Base-by-base conservation (phyloP, 2,113 vertebrate genomes). In the Dasyurus viverrinus region DNA sequence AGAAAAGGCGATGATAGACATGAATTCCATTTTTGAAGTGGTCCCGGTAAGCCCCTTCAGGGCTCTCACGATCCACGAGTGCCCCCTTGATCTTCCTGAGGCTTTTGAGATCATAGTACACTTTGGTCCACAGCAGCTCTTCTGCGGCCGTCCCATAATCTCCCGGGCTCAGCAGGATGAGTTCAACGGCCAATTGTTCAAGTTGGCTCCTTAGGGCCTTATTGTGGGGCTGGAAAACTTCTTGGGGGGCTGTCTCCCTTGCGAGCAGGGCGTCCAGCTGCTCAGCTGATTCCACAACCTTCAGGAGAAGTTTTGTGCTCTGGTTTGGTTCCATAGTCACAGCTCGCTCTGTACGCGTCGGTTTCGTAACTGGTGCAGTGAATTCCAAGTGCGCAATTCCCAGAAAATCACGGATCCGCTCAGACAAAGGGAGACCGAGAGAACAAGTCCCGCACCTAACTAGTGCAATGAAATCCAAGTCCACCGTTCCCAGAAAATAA, bases 141-240 rank as follows among this genome's bases (percentile, higher is more conserved):
- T 99, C 99, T 0, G 98, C 99, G 97, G 99, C 99, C 27, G 98
- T 98, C 76, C 98, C 99, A 46, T 99, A 99, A 96, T 98, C 98
- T 0, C 98, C 98, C 0, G 99, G 99, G 53, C 99, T 98, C 22
- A 99, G 98, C 42, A 99, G 99, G 99, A 99, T 98, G 92, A 99
- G 98, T 95, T 99, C 99, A 91, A 99, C 98, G 93, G 99, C 99
- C 23, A 99, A 98, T 93, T 99, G 98, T 93, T 98, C 97, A 95
- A 99, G 57, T 48, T 54, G 3, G 36, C 50, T 53, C 89, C 93
- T 54, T 19, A 96, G 95, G n/a, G 90, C 92, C 92, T 91, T 16
- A 53, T 95, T 8, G 0, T 89, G 94, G 22, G 94, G 46, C 26
- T 96, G 95, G 68, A 96, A 97, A 52, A 95, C 53, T 8, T 96